Percentiles rank a stretch among this genome's conserved stretches.
Conservation (phyloP, 1,140 invertebrate species). For the Lasioglossum baleicum region DNA sequence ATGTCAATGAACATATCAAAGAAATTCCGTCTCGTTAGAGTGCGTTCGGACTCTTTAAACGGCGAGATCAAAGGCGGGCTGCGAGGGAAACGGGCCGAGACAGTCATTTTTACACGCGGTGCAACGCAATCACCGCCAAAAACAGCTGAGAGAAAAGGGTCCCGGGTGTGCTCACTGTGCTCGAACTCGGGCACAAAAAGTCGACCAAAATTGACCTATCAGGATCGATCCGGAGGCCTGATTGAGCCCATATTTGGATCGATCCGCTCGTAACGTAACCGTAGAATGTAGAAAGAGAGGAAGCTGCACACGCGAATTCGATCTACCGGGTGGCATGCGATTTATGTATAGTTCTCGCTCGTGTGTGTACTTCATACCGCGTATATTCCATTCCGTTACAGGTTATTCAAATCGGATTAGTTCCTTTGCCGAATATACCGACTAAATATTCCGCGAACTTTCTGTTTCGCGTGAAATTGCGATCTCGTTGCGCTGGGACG, state of each 20-base stretch:
- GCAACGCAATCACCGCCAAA: not conserved
- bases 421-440: no score
- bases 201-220: constrained; percentile 46
- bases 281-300: not conserved
- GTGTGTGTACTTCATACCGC: no score
- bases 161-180: no score
- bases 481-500: no score
- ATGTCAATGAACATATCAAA: not conserved
- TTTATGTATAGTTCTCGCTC: no score
- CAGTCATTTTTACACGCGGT: not conserved
- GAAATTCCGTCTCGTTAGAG: not conserved
- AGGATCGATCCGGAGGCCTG: not conserved
- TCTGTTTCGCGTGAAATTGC: not conserved
- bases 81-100: no score
- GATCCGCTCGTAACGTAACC: constrained; percentile 19
- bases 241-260: constrained; percentile 52
- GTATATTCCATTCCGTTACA: no score
- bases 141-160: no score
- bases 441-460: no score
- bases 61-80: not conserved
- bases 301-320: not conserved
- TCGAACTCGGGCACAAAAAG: constrained; percentile 15
- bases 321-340: constrained; percentile 9
- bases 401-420: no score
- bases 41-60: not conserved